Percentiles rank a stretch among this genome's conserved stretches.
Evolutionary conservation across 2,113 vertebrate species (phyloP).

Genomic region (Myocastor coypus): DNA sequence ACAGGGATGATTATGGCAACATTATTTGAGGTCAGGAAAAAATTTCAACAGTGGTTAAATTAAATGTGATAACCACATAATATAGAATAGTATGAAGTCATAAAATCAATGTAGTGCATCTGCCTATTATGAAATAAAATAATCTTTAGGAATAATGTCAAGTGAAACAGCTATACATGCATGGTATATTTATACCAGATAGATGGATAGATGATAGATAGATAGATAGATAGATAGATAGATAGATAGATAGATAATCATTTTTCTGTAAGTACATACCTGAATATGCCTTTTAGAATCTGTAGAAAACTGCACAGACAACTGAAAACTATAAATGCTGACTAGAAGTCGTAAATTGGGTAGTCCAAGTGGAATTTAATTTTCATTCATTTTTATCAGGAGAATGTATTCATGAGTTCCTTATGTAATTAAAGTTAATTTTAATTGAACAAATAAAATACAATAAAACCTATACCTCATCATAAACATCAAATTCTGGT

Average conservation of each 20-base stretch:
- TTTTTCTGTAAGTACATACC: background rate
- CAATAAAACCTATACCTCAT: conserved; percentile 51
- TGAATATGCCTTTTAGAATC: background rate
- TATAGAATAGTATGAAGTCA: background rate
- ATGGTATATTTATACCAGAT: background rate
- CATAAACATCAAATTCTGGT: conserved; percentile 60
- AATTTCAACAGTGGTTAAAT: conserved; percentile 9
- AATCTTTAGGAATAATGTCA: conserved; percentile 11
- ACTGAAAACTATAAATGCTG: conserved; percentile 29
- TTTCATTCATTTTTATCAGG: conserved; percentile 53
- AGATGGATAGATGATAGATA: background rate
- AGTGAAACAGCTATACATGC: background rate
- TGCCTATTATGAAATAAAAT: conserved; percentile 45
- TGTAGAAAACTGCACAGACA: background rate
- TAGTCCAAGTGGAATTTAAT: conserved; percentile 22
- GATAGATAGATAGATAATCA: background rate
- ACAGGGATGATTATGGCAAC: background rate
- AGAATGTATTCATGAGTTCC: conserved; percentile 33
- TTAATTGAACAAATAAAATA: conserved; percentile 69
- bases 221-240: background rate
- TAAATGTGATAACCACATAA: background rate
- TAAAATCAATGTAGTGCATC: conserved; percentile 25
- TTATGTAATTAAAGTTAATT: conserved; percentile 69
- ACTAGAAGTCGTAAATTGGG: background rate
- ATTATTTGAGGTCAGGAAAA: background rate